phyloP scores from a whole-genome alignment of 1,140 invertebrate species.

The Heliconius melpomene region DNA sequence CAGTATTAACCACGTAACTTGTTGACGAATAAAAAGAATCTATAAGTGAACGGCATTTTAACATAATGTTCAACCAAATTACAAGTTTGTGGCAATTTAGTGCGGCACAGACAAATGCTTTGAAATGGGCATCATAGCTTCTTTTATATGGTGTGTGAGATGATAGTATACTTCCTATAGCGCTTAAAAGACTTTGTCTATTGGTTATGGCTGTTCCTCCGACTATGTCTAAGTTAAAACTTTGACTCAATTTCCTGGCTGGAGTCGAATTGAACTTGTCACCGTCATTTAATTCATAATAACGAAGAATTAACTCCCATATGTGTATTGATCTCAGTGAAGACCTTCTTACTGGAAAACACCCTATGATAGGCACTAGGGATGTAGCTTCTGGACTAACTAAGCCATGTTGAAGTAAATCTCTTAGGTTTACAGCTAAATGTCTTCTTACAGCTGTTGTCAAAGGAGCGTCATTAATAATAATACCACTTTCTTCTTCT shows the following conservation, averaged over 20 bases:
- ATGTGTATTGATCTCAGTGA: constrained; percentile 80
- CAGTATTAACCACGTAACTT: constrained; percentile 98
- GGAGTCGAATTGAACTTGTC: constrained; percentile 95
- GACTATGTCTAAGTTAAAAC: constrained; percentile 97
- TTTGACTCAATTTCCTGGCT: constrained; percentile 97
- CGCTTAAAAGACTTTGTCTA: constrained; percentile 94
- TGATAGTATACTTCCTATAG: constrained; percentile 95
- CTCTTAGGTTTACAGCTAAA: constrained; percentile 92
- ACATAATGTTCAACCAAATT: constrained; percentile 95
- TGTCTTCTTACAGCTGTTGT: constrained; percentile 95
- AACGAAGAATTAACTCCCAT: constrained; percentile 73
- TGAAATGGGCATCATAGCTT: constrained; percentile 98
- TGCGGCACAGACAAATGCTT: constrained; percentile 97
- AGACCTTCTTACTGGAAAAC: constrained; percentile 87
- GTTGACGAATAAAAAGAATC: constrained; percentile 96
- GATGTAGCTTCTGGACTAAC: constrained; percentile 87
- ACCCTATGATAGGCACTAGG: constrained; percentile 94
- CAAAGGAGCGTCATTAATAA: constrained; percentile 82
- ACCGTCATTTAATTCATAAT: constrained; percentile 75
- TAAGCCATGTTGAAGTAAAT: constrained; percentile 97
- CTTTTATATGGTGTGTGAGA: constrained; percentile 96
- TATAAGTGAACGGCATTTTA: constrained; percentile 93
- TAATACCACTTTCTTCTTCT: constrained; percentile 78
- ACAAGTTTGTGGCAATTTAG: constrained; percentile 96
- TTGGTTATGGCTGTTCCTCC: constrained; percentile 92